These are phyloP conservation scores for Meganola albula DNA, from an alignment of 2,888 invertebrate genomes.

Conservation along the genomic window DNA sequence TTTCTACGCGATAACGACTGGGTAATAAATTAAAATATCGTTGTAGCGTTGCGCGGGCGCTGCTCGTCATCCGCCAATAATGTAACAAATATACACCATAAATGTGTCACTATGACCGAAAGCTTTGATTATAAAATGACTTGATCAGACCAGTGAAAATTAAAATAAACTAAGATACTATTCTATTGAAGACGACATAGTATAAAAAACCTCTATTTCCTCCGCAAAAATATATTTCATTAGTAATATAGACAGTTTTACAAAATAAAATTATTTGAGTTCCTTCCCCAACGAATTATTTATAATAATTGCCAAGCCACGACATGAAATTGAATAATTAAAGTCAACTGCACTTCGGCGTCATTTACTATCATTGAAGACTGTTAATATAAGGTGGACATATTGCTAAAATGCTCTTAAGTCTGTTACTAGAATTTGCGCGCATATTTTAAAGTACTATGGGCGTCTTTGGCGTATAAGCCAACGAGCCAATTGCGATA, in stretches of 20 bases:
- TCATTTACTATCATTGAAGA: too few species aligned
- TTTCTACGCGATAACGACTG: slow-evolving; percentile 24
- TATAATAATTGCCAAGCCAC: too few species aligned
- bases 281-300: too few species aligned
- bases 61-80: slow-evolving; percentile 27
- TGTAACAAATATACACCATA: slow-evolving; percentile 32
- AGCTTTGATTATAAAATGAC: slow-evolving; percentile 29
- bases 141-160: slow-evolving; percentile 25
- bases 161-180: slow-evolving; percentile 8
- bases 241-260: too few species aligned
- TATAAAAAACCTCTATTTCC: too few species aligned
- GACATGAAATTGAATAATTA: too few species aligned
- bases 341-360: too few species aligned
- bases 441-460: slow-evolving; percentile 47
- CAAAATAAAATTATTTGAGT: too few species aligned
- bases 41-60: not conserved
- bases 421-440: slow-evolving; percentile 22
- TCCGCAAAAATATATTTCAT: too few species aligned
- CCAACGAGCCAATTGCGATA: slow-evolving; percentile 75
- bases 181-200: too few species aligned
- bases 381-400: too few species aligned
- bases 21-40: slow-evolving; percentile 25
- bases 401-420: slow-evolving; percentile 18
- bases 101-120: slow-evolving; percentile 29
- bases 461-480: slow-evolving; percentile 68